These are phyloP conservation scores for Drosophila grimshawi DNA, from an alignment of 1,140 invertebrate species.

Conservation along the genomic window DNA sequence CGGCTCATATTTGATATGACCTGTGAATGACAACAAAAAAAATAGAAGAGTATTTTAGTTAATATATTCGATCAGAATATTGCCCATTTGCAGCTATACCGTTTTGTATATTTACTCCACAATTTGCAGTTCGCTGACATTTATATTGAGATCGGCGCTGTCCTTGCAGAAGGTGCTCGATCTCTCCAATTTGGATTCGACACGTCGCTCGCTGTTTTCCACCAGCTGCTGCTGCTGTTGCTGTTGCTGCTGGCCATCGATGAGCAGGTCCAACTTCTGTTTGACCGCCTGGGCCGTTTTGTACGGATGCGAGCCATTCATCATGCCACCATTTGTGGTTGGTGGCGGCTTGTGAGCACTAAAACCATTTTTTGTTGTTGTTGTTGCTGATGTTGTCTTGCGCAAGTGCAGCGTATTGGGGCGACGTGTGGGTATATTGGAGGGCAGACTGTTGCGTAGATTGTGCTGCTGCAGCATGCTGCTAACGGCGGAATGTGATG, in stretches of 20 bases:
- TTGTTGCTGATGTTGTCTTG: constrained; percentile 56
- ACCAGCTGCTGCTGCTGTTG: not conserved
- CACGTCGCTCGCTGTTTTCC: constrained; percentile 42
- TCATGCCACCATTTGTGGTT: constrained; percentile 46
- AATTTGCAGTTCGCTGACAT: constrained; percentile 77
- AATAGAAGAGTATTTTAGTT: not conserved
- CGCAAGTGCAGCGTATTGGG: constrained; percentile 81
- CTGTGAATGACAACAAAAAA: constrained; percentile 14
- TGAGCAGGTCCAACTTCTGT: constrained; percentile 78
- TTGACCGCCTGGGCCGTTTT: constrained; percentile 71
- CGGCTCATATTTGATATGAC: constrained; percentile 65
- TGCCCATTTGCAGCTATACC: constrained; percentile 12
- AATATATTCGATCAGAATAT: not conserved
- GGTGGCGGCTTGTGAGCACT: constrained; percentile 15
- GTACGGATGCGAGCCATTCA: constrained; percentile 48
- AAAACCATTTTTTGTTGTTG: constrained; percentile 43
- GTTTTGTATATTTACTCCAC: constrained; percentile 66
- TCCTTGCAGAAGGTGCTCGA: constrained; percentile 84
- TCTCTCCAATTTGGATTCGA: constrained; percentile 80
- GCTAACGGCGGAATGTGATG: constrained; percentile 79
- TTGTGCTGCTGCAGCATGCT: constrained; percentile 71
- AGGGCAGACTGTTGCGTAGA: constrained; percentile 72
- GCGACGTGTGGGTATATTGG: constrained; percentile 78
- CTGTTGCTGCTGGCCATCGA: constrained; percentile 58
- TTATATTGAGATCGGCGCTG: constrained; percentile 72